A percentile compares a stretch with the other conserved stretches of the same genome.
These are phyloP conservation scores for Cinclus cinclus DNA, from an alignment of 2,113 vertebrate genomes.

Conservation along the genomic window DNA sequence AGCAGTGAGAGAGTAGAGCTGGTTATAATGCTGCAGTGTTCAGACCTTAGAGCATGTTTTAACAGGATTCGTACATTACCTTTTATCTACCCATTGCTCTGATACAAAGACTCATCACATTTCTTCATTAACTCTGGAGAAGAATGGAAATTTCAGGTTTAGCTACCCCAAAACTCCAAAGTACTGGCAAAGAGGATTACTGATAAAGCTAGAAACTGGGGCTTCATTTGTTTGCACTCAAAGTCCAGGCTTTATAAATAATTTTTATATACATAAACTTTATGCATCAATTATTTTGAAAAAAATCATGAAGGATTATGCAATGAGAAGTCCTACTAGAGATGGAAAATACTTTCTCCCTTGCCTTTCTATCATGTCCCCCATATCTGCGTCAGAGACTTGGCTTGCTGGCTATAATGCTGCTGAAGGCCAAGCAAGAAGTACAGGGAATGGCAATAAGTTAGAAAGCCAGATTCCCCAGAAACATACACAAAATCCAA, in stretches of 20 bases:
- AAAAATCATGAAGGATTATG: background rate
- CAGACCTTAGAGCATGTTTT: conserved; percentile 11
- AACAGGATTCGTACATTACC: background rate
- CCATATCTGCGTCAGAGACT: background rate
- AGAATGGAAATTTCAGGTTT: conserved; percentile 8
- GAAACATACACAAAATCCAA: background rate
- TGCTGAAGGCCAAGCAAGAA: background rate
- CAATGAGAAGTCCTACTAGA: background rate
- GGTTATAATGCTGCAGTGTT: conserved; percentile 21
- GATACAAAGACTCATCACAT: background rate
- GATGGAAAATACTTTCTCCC: background rate
- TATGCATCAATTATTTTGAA: background rate
- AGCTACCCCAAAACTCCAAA: background rate
- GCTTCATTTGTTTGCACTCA: background rate
- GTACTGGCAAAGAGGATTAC: background rate
- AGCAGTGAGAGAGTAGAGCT: background rate
- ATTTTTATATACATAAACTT: background rate
- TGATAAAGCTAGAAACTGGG: background rate
- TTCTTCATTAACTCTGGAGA: conserved; percentile 5
- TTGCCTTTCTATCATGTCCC: background rate
- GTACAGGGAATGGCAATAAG: fast-evolving
- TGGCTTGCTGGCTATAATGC: background rate
- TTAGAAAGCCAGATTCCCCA: background rate
- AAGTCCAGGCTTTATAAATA: background rate
- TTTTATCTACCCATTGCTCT: background rate